phyloP scores from a whole-genome alignment of 2,113 vertebrate species.

The Tauraco erythrolophus region DNA sequence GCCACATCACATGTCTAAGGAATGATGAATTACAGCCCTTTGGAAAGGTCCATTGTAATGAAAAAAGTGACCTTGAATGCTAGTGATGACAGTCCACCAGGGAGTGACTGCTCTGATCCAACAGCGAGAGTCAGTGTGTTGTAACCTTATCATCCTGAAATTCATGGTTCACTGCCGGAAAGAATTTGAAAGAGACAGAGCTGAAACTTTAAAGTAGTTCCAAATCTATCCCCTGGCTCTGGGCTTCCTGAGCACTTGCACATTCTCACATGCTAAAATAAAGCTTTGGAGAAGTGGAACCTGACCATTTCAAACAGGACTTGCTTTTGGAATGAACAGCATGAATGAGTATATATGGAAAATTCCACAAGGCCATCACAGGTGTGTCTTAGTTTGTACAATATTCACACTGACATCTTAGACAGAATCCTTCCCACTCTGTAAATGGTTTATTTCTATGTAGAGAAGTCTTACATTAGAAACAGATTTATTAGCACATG shows the following conservation, averaged over 20 bases:
- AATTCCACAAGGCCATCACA: background rate
- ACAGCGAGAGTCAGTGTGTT: background rate
- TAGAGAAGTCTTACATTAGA: background rate
- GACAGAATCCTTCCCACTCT: background rate
- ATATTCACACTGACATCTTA: background rate
- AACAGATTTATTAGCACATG: background rate
- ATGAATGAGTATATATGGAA: background rate
- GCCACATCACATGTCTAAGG: background rate
- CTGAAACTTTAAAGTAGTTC: background rate
- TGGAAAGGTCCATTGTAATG: background rate
- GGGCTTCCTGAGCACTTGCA: background rate
- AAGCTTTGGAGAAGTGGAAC: background rate
- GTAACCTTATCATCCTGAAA: slow-evolving; percentile 22
- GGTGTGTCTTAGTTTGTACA: background rate
- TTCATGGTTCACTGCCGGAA: background rate
- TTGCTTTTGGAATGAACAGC: background rate
- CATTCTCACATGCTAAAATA: background rate
- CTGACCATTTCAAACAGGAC: background rate
- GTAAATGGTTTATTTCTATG: background rate
- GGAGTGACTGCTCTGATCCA: background rate
- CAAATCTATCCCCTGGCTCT: background rate
- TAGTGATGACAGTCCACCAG: background rate
- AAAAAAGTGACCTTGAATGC: slow-evolving; percentile 22
- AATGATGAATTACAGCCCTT: slow-evolving; percentile 18
- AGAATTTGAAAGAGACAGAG: background rate